These are phyloP conservation scores for Amblyopsis rosae DNA, from an alignment of 2,113 vertebrate genomes.

Conservation along the genomic window DNA sequence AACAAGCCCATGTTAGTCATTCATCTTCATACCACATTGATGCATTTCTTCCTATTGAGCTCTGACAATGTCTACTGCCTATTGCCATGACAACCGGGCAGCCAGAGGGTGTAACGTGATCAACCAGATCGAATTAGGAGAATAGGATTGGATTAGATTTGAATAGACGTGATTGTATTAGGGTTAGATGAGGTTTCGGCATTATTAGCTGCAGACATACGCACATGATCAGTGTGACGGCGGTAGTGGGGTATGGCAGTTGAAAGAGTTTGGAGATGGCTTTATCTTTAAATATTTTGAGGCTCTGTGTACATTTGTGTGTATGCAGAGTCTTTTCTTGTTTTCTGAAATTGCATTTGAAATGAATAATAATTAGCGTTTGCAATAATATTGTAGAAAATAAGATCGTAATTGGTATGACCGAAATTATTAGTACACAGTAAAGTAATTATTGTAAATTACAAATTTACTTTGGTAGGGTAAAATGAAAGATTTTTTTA, in stretches of 20 bases:
- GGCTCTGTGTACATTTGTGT: no score
- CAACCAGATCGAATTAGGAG: slow-evolving; percentile 69
- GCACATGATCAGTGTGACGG: slow-evolving; percentile 32
- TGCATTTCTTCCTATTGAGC: slow-evolving; percentile 23
- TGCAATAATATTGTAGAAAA: no score
- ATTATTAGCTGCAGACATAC: slow-evolving; percentile 70
- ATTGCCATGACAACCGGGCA: slow-evolving; percentile 73
- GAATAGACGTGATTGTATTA: slow-evolving; percentile 75
- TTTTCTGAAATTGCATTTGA: no score
- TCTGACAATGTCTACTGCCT: slow-evolving; percentile 37
- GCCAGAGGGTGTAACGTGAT: slow-evolving; percentile 72
- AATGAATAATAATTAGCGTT: no score
- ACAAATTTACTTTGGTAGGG: no score
- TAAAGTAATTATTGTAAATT: no score
- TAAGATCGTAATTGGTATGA: no score
- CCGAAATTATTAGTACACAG: no score
- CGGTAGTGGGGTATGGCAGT: slow-evolving; percentile 1
- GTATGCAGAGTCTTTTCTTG: no score
- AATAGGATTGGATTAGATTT: slow-evolving; percentile 71
- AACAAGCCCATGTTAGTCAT: slow-evolving; percentile 36
- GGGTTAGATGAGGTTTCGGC: slow-evolving; percentile 69
- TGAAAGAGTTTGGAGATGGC: slow-evolving; percentile 8
- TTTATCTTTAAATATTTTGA: no score
- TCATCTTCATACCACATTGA: slow-evolving; percentile 40
- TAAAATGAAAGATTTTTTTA: no score